Percentiles rank a stretch among this genome's conserved stretches.
phyloP scores from a whole-genome alignment of 2,797 vertebrate species.

The Macropodus opercularis region DNA sequence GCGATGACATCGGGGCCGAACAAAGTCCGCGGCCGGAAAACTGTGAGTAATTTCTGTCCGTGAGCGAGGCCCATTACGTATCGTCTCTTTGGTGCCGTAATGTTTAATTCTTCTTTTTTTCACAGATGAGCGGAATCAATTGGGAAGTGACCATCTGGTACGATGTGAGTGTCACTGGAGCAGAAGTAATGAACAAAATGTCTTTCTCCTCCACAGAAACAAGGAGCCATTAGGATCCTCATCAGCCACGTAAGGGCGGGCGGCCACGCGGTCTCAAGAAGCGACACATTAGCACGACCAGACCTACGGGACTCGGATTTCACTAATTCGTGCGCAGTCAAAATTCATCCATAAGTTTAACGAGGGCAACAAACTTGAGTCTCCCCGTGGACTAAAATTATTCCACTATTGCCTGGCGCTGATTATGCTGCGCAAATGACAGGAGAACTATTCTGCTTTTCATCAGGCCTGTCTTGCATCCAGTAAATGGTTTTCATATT shows the following conservation, averaged over 20 bases:
- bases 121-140: constrained; percentile 87
- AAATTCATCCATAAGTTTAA: background rate
- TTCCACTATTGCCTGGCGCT: constrained; percentile 1
- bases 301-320: constrained; percentile 19
- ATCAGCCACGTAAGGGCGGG: constrained; percentile 60
- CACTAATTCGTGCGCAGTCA: background rate
- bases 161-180: constrained; percentile 80
- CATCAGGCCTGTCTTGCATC: constrained; percentile 37
- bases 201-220: constrained; percentile 77
- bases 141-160: constrained; percentile 92
- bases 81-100: constrained; percentile 84
- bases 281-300: constrained; percentile 32
- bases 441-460: constrained; percentile 37
- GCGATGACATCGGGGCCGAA: constrained; percentile 81
- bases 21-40: constrained; percentile 76
- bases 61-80: constrained; percentile 80
- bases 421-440: constrained; percentile 26
- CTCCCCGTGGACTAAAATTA: constrained; percentile 12
- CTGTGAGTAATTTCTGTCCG: constrained; percentile 76
- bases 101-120: constrained; percentile 81
- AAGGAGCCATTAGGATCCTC: constrained; percentile 77
- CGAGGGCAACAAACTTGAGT: constrained; percentile 21
- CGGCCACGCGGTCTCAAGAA: constrained; percentile 39
- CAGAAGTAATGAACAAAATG: constrained; percentile 86
- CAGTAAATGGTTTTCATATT: constrained; percentile 67